Evolutionary conservation across 2,113 vertebrate species (phyloP).

Genomic region (Fregetta grallaria): DNA sequence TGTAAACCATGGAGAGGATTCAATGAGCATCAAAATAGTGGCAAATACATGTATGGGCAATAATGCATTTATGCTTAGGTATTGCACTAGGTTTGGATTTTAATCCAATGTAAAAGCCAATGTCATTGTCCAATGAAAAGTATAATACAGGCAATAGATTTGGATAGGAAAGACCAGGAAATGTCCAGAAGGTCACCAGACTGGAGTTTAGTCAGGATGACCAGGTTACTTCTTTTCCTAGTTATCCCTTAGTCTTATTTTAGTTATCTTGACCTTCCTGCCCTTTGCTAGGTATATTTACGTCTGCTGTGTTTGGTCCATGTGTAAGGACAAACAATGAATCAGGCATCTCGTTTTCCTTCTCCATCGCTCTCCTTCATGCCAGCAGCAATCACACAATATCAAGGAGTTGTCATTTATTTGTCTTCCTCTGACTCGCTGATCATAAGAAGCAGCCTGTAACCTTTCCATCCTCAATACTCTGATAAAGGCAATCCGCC

Average conservation of each 20-base stretch:
- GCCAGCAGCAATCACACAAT: not conserved
- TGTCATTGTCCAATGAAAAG: not conserved
- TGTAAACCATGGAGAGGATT: rapidly evolving
- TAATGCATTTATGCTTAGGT: not conserved
- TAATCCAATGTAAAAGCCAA: not conserved
- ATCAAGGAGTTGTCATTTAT: not conserved
- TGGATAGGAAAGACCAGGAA: not conserved
- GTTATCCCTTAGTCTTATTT: not conserved
- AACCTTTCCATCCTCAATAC: not conserved
- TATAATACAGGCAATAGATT: not conserved
- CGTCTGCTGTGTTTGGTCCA: not conserved
- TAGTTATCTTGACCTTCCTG: not conserved
- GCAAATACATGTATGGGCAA: not conserved
- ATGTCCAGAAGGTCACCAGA: not conserved
- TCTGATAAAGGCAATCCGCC: not conserved
- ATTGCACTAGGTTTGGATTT: not conserved
- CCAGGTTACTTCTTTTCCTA: not conserved
- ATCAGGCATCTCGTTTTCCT: not conserved
- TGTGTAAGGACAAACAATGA: not conserved
- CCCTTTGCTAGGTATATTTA: not conserved
- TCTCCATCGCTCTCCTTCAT: not conserved
- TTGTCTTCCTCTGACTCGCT: not conserved
- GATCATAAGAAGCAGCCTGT: not conserved
- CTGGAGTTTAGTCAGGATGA: not conserved
- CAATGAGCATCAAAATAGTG: not conserved